These are phyloP conservation scores for Chaetogeoica ovagalla DNA, from an alignment of 2,888 invertebrate genomes.

Conservation along the genomic window DNA sequence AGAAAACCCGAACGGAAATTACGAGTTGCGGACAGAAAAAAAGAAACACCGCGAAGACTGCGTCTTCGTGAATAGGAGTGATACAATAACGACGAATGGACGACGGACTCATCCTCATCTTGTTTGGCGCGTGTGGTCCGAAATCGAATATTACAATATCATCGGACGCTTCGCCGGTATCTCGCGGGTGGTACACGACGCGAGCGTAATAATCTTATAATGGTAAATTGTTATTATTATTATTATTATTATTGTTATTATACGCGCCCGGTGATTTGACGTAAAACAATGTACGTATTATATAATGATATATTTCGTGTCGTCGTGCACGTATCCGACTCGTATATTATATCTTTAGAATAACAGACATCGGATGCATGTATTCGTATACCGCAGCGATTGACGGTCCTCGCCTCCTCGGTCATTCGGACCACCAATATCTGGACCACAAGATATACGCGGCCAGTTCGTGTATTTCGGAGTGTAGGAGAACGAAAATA, in stretches of 20 bases:
- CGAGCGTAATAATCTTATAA: not conserved
- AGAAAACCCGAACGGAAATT: constrained; percentile 5
- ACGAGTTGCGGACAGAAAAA: constrained; percentile 4
- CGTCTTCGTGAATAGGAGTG: no score
- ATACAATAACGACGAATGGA: not conserved
- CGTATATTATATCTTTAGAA: no score
- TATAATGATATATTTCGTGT: not conserved
- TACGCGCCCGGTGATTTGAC: constrained; percentile 15
- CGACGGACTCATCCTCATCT: not conserved
- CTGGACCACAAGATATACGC: no score
- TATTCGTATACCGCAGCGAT: not conserved
- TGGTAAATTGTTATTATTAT: no score
- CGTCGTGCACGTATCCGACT: not conserved
- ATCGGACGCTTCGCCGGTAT: constrained; percentile 1
- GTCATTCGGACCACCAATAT: no score
- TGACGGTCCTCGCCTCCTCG: no score
- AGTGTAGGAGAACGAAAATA: no score
- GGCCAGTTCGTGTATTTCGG: no score
- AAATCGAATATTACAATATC: constrained; percentile 23
- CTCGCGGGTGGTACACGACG: constrained; percentile 37
- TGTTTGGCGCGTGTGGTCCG: constrained; percentile 46
- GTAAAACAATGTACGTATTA: constrained; percentile 36
- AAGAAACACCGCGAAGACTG: not conserved
- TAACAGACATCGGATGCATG: no score
- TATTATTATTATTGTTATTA: not conserved